A percentile compares a stretch with the other conserved stretches of the same genome.
These are phyloP conservation scores for Butastur rufipennis DNA, from an alignment of 2,113 vertebrate species.

Conservation along the genomic window DNA sequence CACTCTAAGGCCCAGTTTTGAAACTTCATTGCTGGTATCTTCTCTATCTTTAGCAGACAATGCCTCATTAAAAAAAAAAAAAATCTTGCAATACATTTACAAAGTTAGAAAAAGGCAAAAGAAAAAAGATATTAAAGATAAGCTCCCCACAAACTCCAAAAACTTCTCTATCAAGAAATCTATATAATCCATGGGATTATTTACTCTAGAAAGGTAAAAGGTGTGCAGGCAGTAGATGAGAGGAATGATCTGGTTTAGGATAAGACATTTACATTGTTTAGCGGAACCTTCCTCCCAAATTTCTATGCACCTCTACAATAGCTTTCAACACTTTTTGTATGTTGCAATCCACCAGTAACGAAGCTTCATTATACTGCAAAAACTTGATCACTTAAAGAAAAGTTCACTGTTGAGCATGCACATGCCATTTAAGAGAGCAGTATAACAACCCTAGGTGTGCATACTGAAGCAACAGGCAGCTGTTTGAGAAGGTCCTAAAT, in stretches of 20 bases:
- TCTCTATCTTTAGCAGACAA: neutral
- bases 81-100: neutral
- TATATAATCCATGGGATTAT: neutral
- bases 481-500: slow-evolving; percentile 18
- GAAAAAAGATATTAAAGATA: neutral
- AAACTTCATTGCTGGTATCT: neutral
- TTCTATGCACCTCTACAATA: neutral
- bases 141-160: neutral
- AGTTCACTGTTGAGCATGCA: slow-evolving; percentile 4
- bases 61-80: neutral
- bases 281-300: neutral
- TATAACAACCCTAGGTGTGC: neutral
- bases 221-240: neutral
- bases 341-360: neutral
- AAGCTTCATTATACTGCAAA: neutral
- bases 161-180: neutral
- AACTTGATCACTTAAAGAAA: neutral
- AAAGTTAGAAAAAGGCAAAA: neutral
- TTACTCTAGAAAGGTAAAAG: neutral
- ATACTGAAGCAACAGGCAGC: slow-evolving; percentile 10
- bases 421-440: slow-evolving; percentile 9
- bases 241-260: neutral
- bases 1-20: neutral
- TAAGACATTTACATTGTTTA: neutral
- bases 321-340: neutral